A percentile compares a stretch with the other conserved stretches of the same genome.
Evolutionary conservation across 2,797 vertebrate genomes (phyloP).

Genomic region (Xiphophorus birchmanni): DNA sequence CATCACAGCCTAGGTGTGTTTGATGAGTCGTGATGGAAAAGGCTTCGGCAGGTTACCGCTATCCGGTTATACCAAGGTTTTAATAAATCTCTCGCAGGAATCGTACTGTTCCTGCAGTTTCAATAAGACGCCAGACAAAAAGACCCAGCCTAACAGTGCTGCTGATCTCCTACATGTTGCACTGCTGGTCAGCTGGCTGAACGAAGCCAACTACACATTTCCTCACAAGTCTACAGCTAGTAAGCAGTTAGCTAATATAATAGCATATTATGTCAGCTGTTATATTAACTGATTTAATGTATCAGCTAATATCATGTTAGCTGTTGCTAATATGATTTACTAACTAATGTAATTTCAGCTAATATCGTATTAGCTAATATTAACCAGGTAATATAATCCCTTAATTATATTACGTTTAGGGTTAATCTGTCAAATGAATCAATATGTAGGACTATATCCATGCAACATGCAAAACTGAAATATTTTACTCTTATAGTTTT

Average conservation of each 20-base stretch:
- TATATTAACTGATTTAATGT: no score
- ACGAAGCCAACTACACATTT: neutral
- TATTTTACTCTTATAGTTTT: neutral
- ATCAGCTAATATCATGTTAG: no score
- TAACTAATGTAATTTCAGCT: no score
- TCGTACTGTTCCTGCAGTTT: neutral
- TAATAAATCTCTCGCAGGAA: neutral
- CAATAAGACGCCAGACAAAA: neutral
- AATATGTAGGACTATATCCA: no score
- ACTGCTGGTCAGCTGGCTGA: neutral
- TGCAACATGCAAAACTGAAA: neutral
- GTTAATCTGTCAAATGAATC: neutral
- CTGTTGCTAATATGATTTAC: no score
- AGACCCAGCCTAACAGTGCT: neutral
- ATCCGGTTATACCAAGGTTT: neutral
- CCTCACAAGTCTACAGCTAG: neutral
- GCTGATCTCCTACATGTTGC: neutral
- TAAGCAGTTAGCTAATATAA: no score
- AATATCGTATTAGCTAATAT: no score
- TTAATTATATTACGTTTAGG: no score
- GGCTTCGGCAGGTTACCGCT: neutral
- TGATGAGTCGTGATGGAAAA: neutral
- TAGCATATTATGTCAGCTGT: no score
- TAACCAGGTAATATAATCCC: no score
- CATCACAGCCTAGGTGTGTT: neutral